Percentiles rank a stretch among this genome's conserved stretches.
These are phyloP conservation scores for Papilio machaon DNA, from an alignment of 1,140 invertebrate species.

Conservation along the genomic window DNA sequence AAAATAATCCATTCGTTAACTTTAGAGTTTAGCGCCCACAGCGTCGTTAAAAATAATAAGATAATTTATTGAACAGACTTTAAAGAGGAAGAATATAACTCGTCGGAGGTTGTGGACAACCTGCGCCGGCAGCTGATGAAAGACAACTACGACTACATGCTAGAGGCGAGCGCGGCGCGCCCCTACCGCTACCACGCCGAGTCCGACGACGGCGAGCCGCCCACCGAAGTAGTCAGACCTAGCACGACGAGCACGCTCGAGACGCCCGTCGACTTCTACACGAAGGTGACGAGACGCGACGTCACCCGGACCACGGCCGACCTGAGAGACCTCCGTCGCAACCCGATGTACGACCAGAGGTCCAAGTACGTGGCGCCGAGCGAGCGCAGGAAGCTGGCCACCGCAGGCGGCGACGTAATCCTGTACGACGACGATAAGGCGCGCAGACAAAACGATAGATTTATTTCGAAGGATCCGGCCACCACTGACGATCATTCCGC, in stretches of 20 bases:
- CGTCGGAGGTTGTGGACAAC: slow-evolving; percentile 31
- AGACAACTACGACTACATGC: slow-evolving; percentile 58
- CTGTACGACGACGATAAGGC: background rate
- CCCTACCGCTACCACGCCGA: background rate
- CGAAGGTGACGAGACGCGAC: background rate
- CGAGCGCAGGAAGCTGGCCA: background rate
- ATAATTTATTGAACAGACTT: slow-evolving; percentile 31
- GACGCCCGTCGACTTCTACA: slow-evolving; percentile 1
- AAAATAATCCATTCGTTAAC: background rate
- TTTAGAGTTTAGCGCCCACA: background rate
- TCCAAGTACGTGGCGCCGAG: slow-evolving; percentile 3
- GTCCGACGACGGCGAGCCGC: slow-evolving; percentile 6
- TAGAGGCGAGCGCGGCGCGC: slow-evolving; percentile 21
- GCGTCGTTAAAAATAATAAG: background rate
- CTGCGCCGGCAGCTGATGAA: slow-evolving; percentile 51
- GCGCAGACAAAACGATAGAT: slow-evolving; percentile 18
- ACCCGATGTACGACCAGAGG: slow-evolving; percentile 7
- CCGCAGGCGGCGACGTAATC: background rate
- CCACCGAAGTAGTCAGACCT: background rate
- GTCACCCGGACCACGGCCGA: background rate
- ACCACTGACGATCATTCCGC: background rate
- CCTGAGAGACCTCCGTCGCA: background rate
- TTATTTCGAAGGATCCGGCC: background rate
- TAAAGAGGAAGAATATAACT: background rate
- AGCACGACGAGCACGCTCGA: background rate